These are phyloP conservation scores for Campopleginae sp. DNA, from an alignment of 2,888 invertebrate genomes.

Conservation along the genomic window DNA sequence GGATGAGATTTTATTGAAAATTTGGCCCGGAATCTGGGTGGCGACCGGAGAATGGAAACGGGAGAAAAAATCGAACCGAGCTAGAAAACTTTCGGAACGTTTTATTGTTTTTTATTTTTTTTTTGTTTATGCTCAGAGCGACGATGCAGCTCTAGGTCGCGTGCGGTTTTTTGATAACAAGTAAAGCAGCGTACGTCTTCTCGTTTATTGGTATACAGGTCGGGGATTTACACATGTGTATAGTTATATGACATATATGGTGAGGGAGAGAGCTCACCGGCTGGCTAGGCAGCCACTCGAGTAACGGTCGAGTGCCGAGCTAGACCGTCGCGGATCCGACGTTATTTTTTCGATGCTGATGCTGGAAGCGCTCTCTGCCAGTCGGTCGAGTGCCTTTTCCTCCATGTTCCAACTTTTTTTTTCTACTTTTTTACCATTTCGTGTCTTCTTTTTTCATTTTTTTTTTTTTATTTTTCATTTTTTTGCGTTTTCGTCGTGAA, in stretches of 20 bases:
- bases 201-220: neutral
- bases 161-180: constrained; percentile 66
- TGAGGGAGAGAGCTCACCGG: constrained; percentile 17
- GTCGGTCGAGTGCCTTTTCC: constrained; percentile 65
- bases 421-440: constrained; percentile 9
- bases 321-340: constrained; percentile 76
- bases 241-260: neutral
- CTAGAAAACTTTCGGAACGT: neutral
- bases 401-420: constrained; percentile 18
- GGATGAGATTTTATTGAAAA: neutral
- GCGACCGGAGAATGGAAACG: neutral
- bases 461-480: constrained; percentile 7
- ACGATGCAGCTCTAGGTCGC: constrained; percentile 37
- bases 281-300: constrained; percentile 70
- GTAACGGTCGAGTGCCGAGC: constrained; percentile 69
- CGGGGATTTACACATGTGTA: neutral
- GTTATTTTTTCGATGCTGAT: constrained; percentile 72
- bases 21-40: neutral
- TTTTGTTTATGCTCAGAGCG: neutral
- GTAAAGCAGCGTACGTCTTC: constrained; percentile 4
- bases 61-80: neutral
- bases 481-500: constrained; percentile 19
- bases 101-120: neutral
- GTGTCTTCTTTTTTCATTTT: constrained; percentile 3
- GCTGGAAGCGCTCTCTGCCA: constrained; percentile 57